phyloP scores from a whole-genome alignment of 1,140 invertebrate species.

The Diplogasteroides magnus region DNA sequence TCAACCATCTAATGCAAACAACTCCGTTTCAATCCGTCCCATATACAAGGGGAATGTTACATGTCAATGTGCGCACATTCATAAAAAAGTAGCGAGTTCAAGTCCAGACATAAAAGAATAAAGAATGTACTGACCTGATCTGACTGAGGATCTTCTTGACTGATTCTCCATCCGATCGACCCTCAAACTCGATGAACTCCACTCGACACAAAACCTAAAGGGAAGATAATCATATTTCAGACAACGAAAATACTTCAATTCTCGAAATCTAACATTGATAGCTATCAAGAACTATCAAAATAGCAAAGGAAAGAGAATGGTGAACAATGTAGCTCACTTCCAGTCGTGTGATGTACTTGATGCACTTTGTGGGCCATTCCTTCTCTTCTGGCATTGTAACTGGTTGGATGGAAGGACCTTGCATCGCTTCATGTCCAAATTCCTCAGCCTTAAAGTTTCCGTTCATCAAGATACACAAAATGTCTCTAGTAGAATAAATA shows the following conservation, averaged over 20 bases:
- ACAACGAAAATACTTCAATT: slow-evolving; percentile 31
- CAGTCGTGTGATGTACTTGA: slow-evolving; percentile 62
- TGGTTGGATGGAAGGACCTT: too few relatives aligned
- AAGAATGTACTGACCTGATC: slow-evolving; percentile 62
- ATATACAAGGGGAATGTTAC: too few relatives aligned
- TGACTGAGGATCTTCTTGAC: slow-evolving; percentile 65
- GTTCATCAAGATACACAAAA: too few relatives aligned
- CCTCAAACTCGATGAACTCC: slow-evolving; percentile 95
- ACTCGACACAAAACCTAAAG: slow-evolving; percentile 61
- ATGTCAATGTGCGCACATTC: too few relatives aligned
- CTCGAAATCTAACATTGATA: slow-evolving; percentile 62
- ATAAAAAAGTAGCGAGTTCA: too few relatives aligned
- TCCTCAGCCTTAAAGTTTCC: too few relatives aligned
- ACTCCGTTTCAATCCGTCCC: too few relatives aligned
- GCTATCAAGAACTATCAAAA: not conserved
- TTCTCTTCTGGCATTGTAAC: slow-evolving; percentile 18
- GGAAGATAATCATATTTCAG: slow-evolving; percentile 55
- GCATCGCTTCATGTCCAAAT: too few relatives aligned
- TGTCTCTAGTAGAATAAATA: too few relatives aligned
- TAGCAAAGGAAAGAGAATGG: too few relatives aligned
- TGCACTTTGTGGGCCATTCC: slow-evolving; percentile 54
- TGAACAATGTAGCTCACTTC: not conserved
- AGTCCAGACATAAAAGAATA: too few relatives aligned
- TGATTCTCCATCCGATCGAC: slow-evolving; percentile 92
- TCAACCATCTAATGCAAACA: too few relatives aligned